Evolutionary conservation across 2,888 invertebrate genomes (phyloP).

Genomic region (Latrodectus hesperus): DNA sequence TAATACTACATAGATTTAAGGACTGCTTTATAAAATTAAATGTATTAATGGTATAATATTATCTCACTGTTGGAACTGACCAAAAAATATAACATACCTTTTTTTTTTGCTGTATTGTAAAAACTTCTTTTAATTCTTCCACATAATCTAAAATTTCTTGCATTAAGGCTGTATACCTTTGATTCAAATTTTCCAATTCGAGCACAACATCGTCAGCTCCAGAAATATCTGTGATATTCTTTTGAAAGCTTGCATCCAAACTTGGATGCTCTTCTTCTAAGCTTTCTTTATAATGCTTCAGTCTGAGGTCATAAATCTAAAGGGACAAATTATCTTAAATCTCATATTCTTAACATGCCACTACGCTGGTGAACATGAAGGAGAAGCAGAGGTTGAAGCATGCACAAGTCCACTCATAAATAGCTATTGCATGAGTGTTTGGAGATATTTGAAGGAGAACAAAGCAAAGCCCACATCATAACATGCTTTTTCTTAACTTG

Average conservation of each 20-base stretch:
- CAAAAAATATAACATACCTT: slow-evolving; percentile 31
- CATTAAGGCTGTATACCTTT: slow-evolving; percentile 81
- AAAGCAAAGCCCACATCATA: slow-evolving; percentile 55
- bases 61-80: too few relatives aligned
- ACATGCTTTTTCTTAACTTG: slow-evolving; percentile 47
- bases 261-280: slow-evolving; percentile 88
- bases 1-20: too few relatives aligned
- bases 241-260: slow-evolving; percentile 79
- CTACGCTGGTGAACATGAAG: slow-evolving; percentile 41
- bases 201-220: slow-evolving; percentile 85
- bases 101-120: slow-evolving; percentile 34
- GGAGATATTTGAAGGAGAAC: slow-evolving; percentile 14
- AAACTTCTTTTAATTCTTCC: slow-evolving; percentile 77
- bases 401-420: slow-evolving; percentile 59
- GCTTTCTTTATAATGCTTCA: slow-evolving; percentile 88
- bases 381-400: slow-evolving; percentile 53
- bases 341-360: slow-evolving; percentile 32
- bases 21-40: too few relatives aligned
- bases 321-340: slow-evolving; percentile 66
- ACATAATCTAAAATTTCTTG: slow-evolving; percentile 78
- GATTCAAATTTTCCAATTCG: slow-evolving; percentile 87
- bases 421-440: slow-evolving; percentile 60
- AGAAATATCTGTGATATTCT: slow-evolving; percentile 72
- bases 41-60: too few relatives aligned
- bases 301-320: slow-evolving; percentile 87